Evolutionary conservation across 2,888 invertebrate species (phyloP).

Genomic region (Spicauda simplicius): DNA sequence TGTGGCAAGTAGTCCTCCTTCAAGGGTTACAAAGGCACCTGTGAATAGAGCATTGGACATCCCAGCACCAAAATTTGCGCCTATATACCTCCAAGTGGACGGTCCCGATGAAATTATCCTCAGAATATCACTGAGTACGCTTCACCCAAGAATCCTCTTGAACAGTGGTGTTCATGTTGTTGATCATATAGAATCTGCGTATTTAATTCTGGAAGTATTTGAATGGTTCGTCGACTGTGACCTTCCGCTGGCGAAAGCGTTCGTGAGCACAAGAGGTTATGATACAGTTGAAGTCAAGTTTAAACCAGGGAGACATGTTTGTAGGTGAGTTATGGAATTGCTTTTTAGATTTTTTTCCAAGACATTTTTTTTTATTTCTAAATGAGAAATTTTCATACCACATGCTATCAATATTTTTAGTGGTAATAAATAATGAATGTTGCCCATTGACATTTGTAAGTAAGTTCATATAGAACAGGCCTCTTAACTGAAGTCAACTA

Average conservation of each 20-base stretch:
- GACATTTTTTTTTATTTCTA: too few relatives aligned
- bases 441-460: too few relatives aligned
- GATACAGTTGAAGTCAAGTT: slow-evolving; percentile 60
- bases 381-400: too few relatives aligned
- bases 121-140: slow-evolving; percentile 56
- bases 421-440: too few relatives aligned
- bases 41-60: slow-evolving; percentile 56
- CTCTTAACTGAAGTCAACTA: too few relatives aligned
- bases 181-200: slow-evolving; percentile 64
- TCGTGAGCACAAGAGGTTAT: slow-evolving; percentile 61
- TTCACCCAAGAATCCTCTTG: slow-evolving; percentile 65
- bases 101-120: slow-evolving; percentile 60
- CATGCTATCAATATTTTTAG: too few relatives aligned
- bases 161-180: slow-evolving; percentile 59
- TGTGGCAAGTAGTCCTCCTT: slow-evolving; percentile 57
- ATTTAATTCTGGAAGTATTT: slow-evolving; percentile 67
- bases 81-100: slow-evolving; percentile 73
- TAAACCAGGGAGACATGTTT: slow-evolving; percentile 71
- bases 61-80: slow-evolving; percentile 59
- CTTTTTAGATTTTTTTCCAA: too few relatives aligned
- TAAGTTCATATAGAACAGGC: too few relatives aligned
- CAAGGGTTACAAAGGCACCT: slow-evolving; percentile 53
- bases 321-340: slow-evolving; percentile 54
- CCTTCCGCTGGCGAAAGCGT: slow-evolving; percentile 57
- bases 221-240: slow-evolving; percentile 68